Evolutionary conservation across 2,113 vertebrate species (phyloP), one percentile per base, ranked within the genome.

Genomic region (Xiphophorus hellerii): DNA sequence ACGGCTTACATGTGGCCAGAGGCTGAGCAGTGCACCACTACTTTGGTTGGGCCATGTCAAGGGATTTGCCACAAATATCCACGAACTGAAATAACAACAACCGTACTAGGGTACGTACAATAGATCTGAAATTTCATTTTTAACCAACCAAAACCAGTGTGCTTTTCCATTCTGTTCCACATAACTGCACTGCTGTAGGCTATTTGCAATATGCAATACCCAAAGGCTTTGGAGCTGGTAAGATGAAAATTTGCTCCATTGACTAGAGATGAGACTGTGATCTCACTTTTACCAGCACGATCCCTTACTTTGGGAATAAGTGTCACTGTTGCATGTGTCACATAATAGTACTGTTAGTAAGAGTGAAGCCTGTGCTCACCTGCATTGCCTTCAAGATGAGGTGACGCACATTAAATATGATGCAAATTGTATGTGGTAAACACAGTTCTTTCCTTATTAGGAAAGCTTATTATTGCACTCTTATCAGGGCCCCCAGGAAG

Each of bases 11-110:
- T 90, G 90, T 88, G 91, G 92, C 86, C 84, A 80, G 80, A 81
- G 83, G 66, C 77, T 88, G 86, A 88, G 87, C 77, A 83, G 83
- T 84, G 85, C 78, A 63, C 37, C 3, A 76, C 88, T 77, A 77
- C 81, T 89, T 68, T 67, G 89, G 89, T 88, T 28, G 37, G 72
- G 80, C 80, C 82, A 82, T 82, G 87, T 83, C 69, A 64, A 84
- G 80, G 83, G 80, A 80, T 70, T 42, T 33, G 70, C 90, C 84
- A 22, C 90, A 91, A 90, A 88, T 87, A 92, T 87, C 84, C 87
- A 71, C 75, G 66, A 77, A 88, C 92, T 90, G 82, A 91, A 93
- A 94, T 89, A 90, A 93, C 90, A 93, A 91, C 91, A 93, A 90
- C 90, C 87, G 89, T 85, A 82, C 51, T 37, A 91, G 87, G 87